Evolutionary conservation across 2,113 vertebrate species (phyloP).

Genomic region (Laticauda colubrina): DNA sequence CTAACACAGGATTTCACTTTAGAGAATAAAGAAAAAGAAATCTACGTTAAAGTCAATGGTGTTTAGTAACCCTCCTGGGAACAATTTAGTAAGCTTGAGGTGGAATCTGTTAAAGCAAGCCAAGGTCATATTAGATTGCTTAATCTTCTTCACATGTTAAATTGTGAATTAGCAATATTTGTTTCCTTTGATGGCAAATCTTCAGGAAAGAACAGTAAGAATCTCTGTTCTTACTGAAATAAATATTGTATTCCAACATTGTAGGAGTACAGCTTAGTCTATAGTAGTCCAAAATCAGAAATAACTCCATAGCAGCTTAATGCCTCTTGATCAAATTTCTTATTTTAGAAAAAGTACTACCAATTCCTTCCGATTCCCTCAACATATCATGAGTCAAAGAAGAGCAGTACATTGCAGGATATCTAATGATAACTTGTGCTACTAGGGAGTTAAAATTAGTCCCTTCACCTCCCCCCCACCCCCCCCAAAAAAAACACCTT

Average conservation of each 20-base stretch:
- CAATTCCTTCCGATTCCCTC: not conserved
- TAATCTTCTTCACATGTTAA: not conserved
- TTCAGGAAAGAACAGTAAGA: not conserved
- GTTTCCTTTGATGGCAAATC: not conserved
- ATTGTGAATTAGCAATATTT: too few relatives aligned
- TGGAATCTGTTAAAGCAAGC: not conserved
- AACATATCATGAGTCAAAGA: not conserved
- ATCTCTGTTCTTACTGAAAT: not conserved
- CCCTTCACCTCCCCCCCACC: not conserved
- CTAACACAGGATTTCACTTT: not conserved
- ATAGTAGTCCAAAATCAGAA: not conserved
- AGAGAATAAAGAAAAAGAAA: not conserved
- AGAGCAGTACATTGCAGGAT: not conserved
- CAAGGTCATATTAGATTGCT: not conserved
- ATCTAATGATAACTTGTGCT: not conserved
- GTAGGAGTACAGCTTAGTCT: not conserved
- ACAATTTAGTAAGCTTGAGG: not conserved
- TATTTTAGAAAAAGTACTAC: not conserved
- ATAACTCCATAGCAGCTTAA: not conserved
- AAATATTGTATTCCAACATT: not conserved
- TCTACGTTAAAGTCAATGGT: not conserved
- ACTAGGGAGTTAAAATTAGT: not conserved
- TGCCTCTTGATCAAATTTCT: not conserved
- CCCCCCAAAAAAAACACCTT: not conserved
- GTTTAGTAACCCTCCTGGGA: not conserved